Evolutionary conservation across 1,140 invertebrate species (phyloP).

Genomic region (Mamestra configurata): DNA sequence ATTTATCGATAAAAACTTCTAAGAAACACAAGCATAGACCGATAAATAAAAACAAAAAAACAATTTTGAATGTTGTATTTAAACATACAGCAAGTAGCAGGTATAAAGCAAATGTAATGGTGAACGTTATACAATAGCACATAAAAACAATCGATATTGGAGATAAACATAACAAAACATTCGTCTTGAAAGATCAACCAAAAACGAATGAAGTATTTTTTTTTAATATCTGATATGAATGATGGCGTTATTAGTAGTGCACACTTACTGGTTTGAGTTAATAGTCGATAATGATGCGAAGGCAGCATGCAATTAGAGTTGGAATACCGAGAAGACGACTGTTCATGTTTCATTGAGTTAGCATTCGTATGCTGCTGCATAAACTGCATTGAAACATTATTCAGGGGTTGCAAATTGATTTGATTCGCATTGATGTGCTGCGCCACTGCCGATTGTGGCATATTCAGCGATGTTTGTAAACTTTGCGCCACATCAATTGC

Average conservation of each 20-base stretch:
- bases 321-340: conserved; percentile 70
- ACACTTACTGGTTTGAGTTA: conserved; percentile 80
- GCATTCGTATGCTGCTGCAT: conserved; percentile 68
- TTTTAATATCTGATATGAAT: not conserved
- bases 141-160: conserved; percentile 56
- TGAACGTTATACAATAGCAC: conserved; percentile 56
- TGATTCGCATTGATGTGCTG: conserved; percentile 67
- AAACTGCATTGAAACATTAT: conserved; percentile 73
- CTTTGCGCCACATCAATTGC: conserved; percentile 66
- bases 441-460: conserved; percentile 67
- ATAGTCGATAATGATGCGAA: conserved; percentile 75
- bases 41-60: too few species aligned
- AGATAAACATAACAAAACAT: conserved; percentile 50
- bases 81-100: not conserved
- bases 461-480: conserved; percentile 71
- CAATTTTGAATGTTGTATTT: too few species aligned
- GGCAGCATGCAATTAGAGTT: conserved; percentile 74
- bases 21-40: too few species aligned
- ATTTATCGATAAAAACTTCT: too few species aligned
- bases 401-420: conserved; percentile 66
- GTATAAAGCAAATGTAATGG: conserved; percentile 57
- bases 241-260: not conserved
- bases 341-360: conserved; percentile 71
- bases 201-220: conserved; percentile 6
- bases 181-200: not conserved